phyloP scores from a whole-genome alignment of 2,113 vertebrate genomes.

The Lipophrys pholis region DNA sequence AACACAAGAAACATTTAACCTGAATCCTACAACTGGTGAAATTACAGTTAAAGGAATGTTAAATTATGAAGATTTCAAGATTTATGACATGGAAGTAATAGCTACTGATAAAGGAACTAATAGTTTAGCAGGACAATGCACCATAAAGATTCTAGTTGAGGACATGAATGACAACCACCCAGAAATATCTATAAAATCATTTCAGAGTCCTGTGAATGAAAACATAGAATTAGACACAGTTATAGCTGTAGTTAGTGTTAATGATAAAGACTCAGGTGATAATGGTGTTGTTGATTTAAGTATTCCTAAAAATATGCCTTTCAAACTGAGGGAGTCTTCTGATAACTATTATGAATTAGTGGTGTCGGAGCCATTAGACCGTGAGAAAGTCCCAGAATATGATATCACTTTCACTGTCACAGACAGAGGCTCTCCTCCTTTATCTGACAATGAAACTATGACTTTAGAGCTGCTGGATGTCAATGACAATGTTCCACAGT shows the following conservation, averaged over 20 bases:
- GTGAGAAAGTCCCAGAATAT: slow-evolving; percentile 4
- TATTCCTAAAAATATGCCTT: not conserved
- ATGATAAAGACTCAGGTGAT: slow-evolving; percentile 4
- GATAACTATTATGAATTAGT: slow-evolving; percentile 8
- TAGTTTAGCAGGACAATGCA: slow-evolving; percentile 1
- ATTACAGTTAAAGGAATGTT: slow-evolving; percentile 2
- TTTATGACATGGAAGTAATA: slow-evolving; percentile 10
- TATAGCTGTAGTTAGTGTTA: not conserved
- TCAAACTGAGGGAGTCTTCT: slow-evolving; percentile 2
- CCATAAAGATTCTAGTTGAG: not conserved
- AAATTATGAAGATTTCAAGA: not conserved
- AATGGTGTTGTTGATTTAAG: not conserved
- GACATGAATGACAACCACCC: slow-evolving; percentile 5
- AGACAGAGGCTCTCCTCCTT: slow-evolving; percentile 3
- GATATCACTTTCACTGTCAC: slow-evolving; percentile 1
- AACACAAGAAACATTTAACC: slow-evolving; percentile 1
- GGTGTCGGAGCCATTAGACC: not conserved
- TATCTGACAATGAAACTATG: slow-evolving; percentile 2
- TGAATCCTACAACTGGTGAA: not conserved
- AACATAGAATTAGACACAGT: slow-evolving; percentile 2
- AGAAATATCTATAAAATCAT: slow-evolving; percentile 5
- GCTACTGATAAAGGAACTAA: not conserved
- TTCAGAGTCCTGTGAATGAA: slow-evolving; percentile 1
- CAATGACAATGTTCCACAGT: slow-evolving; percentile 2
- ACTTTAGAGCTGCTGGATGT: slow-evolving; percentile 6